Percentiles rank a stretch among this genome's conserved stretches.
These are phyloP conservation scores for Macquaria australasica DNA, from an alignment of 2,113 vertebrate genomes.

Conservation along the genomic window DNA sequence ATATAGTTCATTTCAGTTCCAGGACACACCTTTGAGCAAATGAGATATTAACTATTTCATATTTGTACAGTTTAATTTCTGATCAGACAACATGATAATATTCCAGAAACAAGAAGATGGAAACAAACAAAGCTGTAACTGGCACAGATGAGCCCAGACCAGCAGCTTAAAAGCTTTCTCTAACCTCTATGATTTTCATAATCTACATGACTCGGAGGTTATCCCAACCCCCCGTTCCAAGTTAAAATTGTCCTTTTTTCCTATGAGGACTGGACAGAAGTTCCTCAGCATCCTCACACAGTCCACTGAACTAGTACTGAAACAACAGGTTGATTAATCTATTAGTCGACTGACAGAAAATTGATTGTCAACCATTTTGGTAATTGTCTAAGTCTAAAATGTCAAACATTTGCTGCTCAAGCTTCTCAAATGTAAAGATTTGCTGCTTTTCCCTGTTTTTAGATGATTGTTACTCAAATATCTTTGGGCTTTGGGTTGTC, in stretches of 20 bases:
- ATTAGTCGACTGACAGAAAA: not conserved
- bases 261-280: not conserved
- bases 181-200: not conserved
- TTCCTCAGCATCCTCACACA: not conserved
- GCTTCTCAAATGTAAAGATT: not conserved
- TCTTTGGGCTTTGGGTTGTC: not conserved
- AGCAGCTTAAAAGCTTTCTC: not conserved
- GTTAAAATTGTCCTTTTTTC: not conserved
- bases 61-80: not conserved
- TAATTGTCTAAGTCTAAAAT: not conserved
- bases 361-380: too few relatives aligned
- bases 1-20: not conserved
- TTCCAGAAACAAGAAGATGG: conserved; percentile 4
- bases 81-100: not conserved
- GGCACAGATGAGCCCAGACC: not conserved
- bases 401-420: not conserved
- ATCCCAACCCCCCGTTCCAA: not conserved
- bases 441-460: not conserved
- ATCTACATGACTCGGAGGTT: not conserved
- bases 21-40: not conserved
- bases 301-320: not conserved
- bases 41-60: rapidly evolving
- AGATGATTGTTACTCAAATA: not conserved
- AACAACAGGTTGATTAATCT: not conserved
- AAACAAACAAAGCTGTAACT: not conserved